A percentile compares a stretch with the other conserved stretches of the same genome.
phyloP scores from a whole-genome alignment of 2,888 invertebrate genomes.

The Hetaerina titia region DNA sequence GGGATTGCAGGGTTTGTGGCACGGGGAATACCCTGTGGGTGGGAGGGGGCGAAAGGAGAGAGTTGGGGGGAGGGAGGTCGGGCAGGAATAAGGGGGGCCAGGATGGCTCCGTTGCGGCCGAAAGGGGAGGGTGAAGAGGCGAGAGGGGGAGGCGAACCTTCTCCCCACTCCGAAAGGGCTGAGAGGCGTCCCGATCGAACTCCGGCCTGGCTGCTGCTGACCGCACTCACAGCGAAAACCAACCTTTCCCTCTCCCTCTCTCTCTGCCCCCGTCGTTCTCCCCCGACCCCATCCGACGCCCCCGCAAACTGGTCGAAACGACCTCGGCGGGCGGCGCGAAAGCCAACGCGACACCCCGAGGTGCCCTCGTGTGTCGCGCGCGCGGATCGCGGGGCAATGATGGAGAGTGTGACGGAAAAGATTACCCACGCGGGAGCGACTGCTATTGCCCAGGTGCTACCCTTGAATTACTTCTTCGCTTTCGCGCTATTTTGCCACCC shows the following conservation, averaged over 20 bases:
- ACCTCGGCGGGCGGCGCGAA: background rate
- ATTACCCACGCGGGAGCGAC: too few relatives aligned
- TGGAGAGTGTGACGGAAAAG: background rate
- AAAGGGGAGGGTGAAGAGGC: background rate
- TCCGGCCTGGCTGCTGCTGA: background rate
- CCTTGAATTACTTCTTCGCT: too few relatives aligned
- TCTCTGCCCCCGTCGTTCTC: background rate
- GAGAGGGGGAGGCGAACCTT: background rate
- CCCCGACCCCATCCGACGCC: background rate
- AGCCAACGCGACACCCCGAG: background rate
- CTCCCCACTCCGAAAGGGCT: background rate
- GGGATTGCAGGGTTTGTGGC: too few relatives aligned
- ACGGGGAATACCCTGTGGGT: too few relatives aligned
- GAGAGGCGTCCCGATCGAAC: background rate
- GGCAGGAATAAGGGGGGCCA: background rate
- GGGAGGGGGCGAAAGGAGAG: background rate
- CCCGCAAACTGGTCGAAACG: background rate
- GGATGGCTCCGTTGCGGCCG: background rate
- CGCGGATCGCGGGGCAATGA: background rate
- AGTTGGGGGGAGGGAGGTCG: background rate
- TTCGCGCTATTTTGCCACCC: too few relatives aligned
- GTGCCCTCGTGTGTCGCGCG: background rate
- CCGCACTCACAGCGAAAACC: slow-evolving; percentile 6
- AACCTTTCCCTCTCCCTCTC: background rate
- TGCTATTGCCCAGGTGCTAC: too few relatives aligned